A percentile compares a stretch with the other conserved stretches of the same genome.
Evolutionary conservation across 2,113 vertebrate genomes (phyloP).

Genomic region (Mus spicilegus): DNA sequence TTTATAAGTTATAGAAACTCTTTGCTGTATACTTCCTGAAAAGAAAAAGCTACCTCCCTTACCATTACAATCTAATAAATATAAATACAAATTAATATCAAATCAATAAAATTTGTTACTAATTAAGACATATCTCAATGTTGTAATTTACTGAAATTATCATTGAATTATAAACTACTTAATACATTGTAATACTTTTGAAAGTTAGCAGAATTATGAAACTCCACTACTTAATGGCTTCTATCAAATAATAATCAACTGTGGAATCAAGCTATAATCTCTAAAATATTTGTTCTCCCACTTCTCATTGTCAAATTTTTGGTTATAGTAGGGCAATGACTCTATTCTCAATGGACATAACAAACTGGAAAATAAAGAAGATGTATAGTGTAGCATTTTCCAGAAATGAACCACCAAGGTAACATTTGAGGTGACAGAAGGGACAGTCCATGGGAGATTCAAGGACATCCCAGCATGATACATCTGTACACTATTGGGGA

Average conservation of each 20-base stretch:
- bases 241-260: not conserved
- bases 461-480: constrained; percentile 22
- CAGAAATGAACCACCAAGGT: constrained; percentile 12
- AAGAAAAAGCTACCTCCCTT: not conserved
- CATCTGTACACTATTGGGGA: not conserved
- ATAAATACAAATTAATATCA: not conserved
- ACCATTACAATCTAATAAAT: not conserved
- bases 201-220: not conserved
- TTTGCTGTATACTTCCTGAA: not conserved
- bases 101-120: not conserved
- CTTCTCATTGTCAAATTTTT: not conserved
- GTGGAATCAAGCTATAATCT: not conserved
- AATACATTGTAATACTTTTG: not conserved
- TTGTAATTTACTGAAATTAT: not conserved
- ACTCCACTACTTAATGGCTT: not conserved
- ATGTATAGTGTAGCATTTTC: not conserved
- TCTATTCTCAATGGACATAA: not conserved
- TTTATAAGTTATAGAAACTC: not conserved
- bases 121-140: not conserved
- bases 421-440: not conserved
- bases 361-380: not conserved
- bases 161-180: not conserved
- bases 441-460: constrained; percentile 41
- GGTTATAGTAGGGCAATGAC: not conserved
- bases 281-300: not conserved